Evolutionary conservation across 1,140 invertebrate genomes (phyloP).

Genomic region (Tetramorium parvispinum): DNA sequence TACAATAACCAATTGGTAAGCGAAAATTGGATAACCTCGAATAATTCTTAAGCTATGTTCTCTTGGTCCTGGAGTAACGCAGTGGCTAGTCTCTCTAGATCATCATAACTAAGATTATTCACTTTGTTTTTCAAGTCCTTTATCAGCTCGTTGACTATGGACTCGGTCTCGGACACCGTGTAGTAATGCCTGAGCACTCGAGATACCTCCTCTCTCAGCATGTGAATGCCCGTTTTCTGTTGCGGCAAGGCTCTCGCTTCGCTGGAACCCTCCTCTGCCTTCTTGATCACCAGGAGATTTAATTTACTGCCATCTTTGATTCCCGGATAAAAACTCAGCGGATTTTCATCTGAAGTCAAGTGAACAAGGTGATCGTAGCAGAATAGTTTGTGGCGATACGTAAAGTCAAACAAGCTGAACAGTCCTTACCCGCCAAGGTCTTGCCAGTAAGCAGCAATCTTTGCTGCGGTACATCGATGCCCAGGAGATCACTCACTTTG

Average conservation of each 20-base stretch:
- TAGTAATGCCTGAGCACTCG: constrained; percentile 83
- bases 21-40: constrained; percentile 59
- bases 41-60: constrained; percentile 73
- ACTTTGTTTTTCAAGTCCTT: constrained; percentile 84
- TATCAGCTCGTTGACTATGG: constrained; percentile 82
- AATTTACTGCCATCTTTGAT: constrained; percentile 84
- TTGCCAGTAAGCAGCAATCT: constrained; percentile 82
- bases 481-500: constrained; percentile 80
- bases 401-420: background rate
- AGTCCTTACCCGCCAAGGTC: constrained; percentile 78
- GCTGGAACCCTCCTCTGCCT: constrained; percentile 72
- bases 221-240: constrained; percentile 74
- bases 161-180: constrained; percentile 80
- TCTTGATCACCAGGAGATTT: constrained; percentile 81
- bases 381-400: background rate
- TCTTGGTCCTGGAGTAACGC: constrained; percentile 84
- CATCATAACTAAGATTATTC: constrained; percentile 82
- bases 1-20: constrained; percentile 68
- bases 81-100: constrained; percentile 85
- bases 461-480: constrained; percentile 82
- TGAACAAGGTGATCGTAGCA: background rate
- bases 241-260: constrained; percentile 57
- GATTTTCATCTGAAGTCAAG: constrained; percentile 81
- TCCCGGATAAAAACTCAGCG: constrained; percentile 83
- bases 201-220: constrained; percentile 80